phyloP scores from a whole-genome alignment of 2,888 invertebrate species.

The Ectemnius lituratus region DNA sequence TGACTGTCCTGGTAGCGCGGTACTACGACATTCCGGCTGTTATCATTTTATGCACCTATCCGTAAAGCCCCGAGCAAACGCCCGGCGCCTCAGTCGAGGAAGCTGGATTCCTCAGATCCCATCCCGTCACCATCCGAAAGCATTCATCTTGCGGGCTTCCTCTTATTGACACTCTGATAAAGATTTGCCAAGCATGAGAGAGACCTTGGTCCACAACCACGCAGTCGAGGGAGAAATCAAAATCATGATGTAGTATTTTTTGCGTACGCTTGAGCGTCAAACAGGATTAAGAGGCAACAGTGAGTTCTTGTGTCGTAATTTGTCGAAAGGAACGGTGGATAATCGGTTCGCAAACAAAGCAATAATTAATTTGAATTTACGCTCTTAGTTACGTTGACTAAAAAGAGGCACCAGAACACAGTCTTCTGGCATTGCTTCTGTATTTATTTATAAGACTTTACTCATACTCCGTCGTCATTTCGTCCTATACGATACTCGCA shows the following conservation, averaged over 20 bases:
- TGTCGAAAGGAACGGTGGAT: no score
- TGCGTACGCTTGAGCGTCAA: no score
- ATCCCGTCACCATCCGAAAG: background rate
- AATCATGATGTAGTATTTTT: background rate
- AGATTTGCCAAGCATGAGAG: background rate
- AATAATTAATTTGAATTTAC: no score
- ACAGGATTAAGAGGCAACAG: no score
- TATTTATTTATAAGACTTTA: no score
- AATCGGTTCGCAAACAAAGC: no score
- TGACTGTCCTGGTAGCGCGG: constrained; percentile 24
- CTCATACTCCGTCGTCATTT: no score
- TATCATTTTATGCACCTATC: constrained; percentile 38
- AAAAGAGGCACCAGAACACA: no score
- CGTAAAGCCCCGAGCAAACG: constrained; percentile 49
- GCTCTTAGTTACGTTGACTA: no score
- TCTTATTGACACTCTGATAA: constrained; percentile 54
- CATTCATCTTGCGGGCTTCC: background rate
- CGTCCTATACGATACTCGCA: background rate
- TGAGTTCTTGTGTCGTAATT: no score
- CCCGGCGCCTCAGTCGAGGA: constrained; percentile 7
- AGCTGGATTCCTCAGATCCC: background rate
- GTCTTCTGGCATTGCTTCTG: no score
- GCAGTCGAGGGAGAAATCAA: background rate
- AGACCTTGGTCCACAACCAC: constrained; percentile 26
- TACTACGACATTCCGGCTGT: constrained; percentile 28